Conservation (phyloP, 35 echinoderm and acorn worm genomes). For the Amphiura filiformis region DNA sequence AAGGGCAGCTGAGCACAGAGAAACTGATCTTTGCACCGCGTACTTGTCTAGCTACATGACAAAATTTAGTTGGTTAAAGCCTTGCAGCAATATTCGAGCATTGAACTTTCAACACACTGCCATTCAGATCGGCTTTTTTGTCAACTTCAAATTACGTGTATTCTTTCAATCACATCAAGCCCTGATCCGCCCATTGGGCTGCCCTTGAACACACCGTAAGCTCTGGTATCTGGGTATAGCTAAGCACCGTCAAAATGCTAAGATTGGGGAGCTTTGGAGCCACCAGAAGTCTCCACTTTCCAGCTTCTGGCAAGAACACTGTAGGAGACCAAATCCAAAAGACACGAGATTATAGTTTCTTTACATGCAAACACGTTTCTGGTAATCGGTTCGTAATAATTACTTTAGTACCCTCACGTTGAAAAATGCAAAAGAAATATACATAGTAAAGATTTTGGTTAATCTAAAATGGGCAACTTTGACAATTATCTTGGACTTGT, state of each 20-base stretch:
- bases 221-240: neutral
- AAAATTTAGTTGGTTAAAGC: neutral
- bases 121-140: neutral
- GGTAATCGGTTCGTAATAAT: conserved; percentile 8
- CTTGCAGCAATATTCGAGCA: neutral
- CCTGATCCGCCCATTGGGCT: neutral
- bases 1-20: neutral
- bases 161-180: conserved; percentile 1
- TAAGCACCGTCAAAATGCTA: neutral
- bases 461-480: neutral
- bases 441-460: neutral
- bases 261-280: neutral
- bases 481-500: neutral
- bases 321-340: neutral
- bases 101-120: conserved; percentile 1
- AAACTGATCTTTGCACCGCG: neutral
- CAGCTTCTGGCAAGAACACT: neutral
- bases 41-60: neutral
- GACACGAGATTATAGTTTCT: conserved; percentile 2
- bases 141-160: neutral
- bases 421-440: neutral
- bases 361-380: neutral
- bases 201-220: neutral
- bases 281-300: neutral
- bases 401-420: neutral